These are phyloP conservation scores for Bombus terrestris DNA, from an alignment of 1,140 invertebrate genomes.

Conservation along the genomic window DNA sequence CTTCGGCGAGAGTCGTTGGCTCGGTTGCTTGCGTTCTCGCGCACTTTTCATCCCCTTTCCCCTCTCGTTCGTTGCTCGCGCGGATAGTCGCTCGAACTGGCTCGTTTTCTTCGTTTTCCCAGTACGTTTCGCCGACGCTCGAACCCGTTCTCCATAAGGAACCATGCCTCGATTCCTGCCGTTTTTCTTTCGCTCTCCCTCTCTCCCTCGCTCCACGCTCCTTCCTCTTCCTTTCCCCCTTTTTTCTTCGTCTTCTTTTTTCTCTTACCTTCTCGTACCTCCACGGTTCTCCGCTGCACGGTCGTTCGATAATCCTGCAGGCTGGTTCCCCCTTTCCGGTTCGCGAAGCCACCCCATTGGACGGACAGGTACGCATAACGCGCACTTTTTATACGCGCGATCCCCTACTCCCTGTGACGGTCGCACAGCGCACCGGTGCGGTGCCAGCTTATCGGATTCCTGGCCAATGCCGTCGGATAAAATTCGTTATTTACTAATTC, in stretches of 20 bases:
- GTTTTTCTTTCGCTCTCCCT: neutral
- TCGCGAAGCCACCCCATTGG: slow-evolving; percentile 50
- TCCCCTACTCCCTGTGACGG: neutral
- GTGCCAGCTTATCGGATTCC: slow-evolving; percentile 55
- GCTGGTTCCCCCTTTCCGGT: slow-evolving; percentile 3
- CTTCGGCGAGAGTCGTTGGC: slow-evolving; percentile 30
- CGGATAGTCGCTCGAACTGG: neutral
- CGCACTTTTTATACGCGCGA: slow-evolving; percentile 61
- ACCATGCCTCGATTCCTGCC: slow-evolving; percentile 31
- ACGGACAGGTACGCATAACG: slow-evolving; percentile 64
- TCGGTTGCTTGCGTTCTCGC: slow-evolving; percentile 46
- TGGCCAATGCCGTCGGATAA: slow-evolving; percentile 59
- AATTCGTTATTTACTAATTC: slow-evolving; percentile 63
- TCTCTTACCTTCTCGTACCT: neutral
- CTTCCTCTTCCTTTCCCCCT: neutral
- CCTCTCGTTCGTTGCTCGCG: neutral
- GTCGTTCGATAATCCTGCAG: slow-evolving; percentile 5
- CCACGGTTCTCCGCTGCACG: neutral
- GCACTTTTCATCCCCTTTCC: slow-evolving; percentile 45
- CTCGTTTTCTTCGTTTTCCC: slow-evolving; percentile 46
- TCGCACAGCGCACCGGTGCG: neutral
- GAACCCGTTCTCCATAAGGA: slow-evolving; percentile 61
- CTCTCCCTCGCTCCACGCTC: neutral
- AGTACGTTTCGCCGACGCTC: slow-evolving; percentile 56
- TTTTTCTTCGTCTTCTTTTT: neutral